Conservation (phyloP, 2,113 vertebrate species). For the Triplophysa siluroides region DNA sequence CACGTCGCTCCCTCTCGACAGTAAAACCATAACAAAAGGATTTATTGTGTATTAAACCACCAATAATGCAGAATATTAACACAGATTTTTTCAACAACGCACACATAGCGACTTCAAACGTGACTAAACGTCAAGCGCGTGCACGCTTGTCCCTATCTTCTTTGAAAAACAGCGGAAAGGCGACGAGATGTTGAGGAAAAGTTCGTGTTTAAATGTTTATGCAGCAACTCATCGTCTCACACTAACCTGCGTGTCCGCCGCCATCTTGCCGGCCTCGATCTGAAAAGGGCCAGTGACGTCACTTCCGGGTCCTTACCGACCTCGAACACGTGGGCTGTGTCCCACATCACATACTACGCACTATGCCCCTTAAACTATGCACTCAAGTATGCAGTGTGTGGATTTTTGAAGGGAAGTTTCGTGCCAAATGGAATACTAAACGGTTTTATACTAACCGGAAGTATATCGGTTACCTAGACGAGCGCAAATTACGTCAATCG, state of each 20-base stretch:
- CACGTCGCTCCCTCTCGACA: not conserved
- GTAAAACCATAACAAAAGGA: not conserved
- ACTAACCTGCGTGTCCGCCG: conserved; percentile 95
- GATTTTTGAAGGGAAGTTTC: too few relatives aligned
- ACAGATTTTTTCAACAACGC: not conserved
- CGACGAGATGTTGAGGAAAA: not conserved
- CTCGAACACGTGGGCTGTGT: not conserved
- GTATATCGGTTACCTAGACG: too few relatives aligned
- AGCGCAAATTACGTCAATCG: too few relatives aligned
- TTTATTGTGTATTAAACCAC: not conserved
- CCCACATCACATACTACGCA: too few relatives aligned
- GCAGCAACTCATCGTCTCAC: conserved; percentile 40
- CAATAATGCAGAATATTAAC: not conserved
- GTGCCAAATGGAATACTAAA: too few relatives aligned
- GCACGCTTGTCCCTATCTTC: too few relatives aligned
- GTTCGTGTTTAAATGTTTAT: not conserved
- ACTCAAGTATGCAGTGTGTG: too few relatives aligned
- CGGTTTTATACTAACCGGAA: too few relatives aligned
- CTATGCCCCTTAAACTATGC: too few relatives aligned
- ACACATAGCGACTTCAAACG: not conserved
- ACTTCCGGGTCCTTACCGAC: conserved; percentile 71
- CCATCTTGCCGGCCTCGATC: conserved; percentile 86
- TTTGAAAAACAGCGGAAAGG: not conserved
- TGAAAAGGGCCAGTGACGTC: conserved; percentile 74
- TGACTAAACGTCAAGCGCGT: not conserved